Evolutionary conservation across 2,113 vertebrate genomes (phyloP).

Genomic region (Brienomyrus longianalis): DNA sequence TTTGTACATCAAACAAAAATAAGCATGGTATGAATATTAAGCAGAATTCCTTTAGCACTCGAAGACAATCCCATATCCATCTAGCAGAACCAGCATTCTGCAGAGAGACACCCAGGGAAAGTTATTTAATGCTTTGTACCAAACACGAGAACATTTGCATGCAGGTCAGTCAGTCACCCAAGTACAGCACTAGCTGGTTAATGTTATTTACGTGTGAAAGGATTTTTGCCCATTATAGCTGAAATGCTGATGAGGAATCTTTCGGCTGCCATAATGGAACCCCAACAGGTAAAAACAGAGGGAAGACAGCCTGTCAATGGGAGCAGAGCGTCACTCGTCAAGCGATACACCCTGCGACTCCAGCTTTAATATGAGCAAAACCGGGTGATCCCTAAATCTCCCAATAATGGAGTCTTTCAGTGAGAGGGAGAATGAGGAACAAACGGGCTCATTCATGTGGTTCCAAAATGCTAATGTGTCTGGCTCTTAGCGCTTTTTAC

Average conservation of each 20-base stretch:
- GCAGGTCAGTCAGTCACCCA: conserved; percentile 28
- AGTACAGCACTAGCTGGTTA: conserved; percentile 27
- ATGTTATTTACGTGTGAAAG: conserved; percentile 18
- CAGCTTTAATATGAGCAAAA: conserved; percentile 54
- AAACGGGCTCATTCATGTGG: conserved; percentile 62
- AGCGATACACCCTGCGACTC: conserved; percentile 43
- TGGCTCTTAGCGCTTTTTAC: conserved; percentile 67
- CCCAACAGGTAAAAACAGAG: conserved; percentile 24
- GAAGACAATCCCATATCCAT: background rate
- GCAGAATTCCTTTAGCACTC: conserved; percentile 16
- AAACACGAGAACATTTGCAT: conserved; percentile 25
- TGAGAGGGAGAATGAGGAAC: conserved; percentile 65
- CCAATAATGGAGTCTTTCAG: conserved; percentile 69
- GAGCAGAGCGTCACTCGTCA: conserved; percentile 38
- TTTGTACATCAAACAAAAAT: background rate
- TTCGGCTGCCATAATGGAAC: conserved; percentile 16
- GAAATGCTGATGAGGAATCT: conserved; percentile 31
- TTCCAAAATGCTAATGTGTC: conserved; percentile 73
- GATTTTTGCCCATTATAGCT: background rate
- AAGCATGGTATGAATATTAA: conserved; percentile 12
- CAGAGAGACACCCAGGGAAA: background rate
- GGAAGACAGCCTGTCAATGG: conserved; percentile 11
- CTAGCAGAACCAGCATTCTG: background rate
- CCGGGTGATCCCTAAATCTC: conserved; percentile 60
- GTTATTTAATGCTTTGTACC: background rate